phyloP scores from a whole-genome alignment of 2,888 invertebrate genomes.

The Idaea dimidiata region DNA sequence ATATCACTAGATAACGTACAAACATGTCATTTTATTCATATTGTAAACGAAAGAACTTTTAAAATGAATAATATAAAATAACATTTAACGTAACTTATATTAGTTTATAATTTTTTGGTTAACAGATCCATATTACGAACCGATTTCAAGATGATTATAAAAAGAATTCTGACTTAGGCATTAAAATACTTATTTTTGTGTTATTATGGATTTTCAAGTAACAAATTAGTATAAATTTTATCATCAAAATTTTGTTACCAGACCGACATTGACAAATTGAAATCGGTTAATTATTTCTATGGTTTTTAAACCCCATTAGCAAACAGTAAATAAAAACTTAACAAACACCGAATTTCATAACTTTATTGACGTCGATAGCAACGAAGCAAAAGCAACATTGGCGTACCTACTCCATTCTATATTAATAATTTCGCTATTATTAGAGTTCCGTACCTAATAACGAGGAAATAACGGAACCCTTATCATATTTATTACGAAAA shows the following conservation, averaged over 20 bases:
- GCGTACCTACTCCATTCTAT: conserved; percentile 42
- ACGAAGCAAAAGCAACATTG: conserved; percentile 72
- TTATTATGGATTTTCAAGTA: too few relatives aligned
- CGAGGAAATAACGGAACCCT: conserved; percentile 8
- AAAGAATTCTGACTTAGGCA: background rate
- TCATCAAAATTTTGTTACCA: too few relatives aligned
- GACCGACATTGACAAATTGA: background rate
- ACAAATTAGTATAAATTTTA: too few relatives aligned
- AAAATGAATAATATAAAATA: background rate
- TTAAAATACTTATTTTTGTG: too few relatives aligned
- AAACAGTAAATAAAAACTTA: background rate
- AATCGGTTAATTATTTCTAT: conserved; percentile 11
- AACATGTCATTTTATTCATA: background rate
- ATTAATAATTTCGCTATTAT: conserved; percentile 28
- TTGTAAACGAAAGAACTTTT: background rate
- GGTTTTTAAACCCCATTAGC: conserved; percentile 17
- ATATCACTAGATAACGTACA: conserved; percentile 25
- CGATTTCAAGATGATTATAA: background rate
- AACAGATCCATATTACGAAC: conserved; percentile 25
- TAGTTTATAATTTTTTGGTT: background rate
- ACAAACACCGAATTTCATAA: background rate
- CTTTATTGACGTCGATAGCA: conserved; percentile 53
- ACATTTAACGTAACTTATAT: background rate
- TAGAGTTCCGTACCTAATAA: conserved; percentile 15
- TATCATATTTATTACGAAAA: conserved; percentile 45